Evolutionary conservation across 2,888 invertebrate genomes (phyloP), one percentile per base, ranked within the genome.

Genomic region (Electrophaes corylata): DNA sequence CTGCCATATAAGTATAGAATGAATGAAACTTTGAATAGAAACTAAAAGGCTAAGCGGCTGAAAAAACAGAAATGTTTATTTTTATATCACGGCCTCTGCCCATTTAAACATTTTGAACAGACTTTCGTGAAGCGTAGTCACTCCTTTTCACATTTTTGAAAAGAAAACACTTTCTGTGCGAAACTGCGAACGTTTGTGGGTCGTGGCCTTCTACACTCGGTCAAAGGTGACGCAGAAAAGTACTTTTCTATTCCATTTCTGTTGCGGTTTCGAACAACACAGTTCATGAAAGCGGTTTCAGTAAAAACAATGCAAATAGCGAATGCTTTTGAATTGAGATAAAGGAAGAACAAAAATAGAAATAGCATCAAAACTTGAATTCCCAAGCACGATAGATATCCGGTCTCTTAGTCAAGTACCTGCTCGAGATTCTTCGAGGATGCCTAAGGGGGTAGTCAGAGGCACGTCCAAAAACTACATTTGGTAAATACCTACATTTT

Each of bases 91-190:
- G 60, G 59, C 16, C 62, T 60, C 45, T 62, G 66, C 64, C 61
- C 61, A 62, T 67, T 69, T 65, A 48, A 65, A 60, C 57, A 57
- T 68, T 70, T 73, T 54, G 23, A 57, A 57, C 50, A 56, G 48
- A 33, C 43, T 29, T 78, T 67, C 62, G 66, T 60, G 73, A 79
- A 81, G 70, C 66, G 84, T 66, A 79, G 81, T 86, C 85, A 83
- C 74, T 68, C 71, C 76, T 76, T 81, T 83, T 81, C 75, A 79
- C 73, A 73, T 67, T 70, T 70, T 62, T 83, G 77, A 78, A 86
- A 80, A 77, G 82, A 81, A 80, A 80, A 69, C 74, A 67, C 71
- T 72, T 76, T 75, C 71, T 75, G 75, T 75, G 72, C 69, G 69
- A 71, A 75, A 73, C 75, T 72, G 70, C 65, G 48, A 53, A 45